These are phyloP conservation scores for Ostrea denselamellosa DNA, from an alignment of 1,140 invertebrate species.

Conservation along the genomic window DNA sequence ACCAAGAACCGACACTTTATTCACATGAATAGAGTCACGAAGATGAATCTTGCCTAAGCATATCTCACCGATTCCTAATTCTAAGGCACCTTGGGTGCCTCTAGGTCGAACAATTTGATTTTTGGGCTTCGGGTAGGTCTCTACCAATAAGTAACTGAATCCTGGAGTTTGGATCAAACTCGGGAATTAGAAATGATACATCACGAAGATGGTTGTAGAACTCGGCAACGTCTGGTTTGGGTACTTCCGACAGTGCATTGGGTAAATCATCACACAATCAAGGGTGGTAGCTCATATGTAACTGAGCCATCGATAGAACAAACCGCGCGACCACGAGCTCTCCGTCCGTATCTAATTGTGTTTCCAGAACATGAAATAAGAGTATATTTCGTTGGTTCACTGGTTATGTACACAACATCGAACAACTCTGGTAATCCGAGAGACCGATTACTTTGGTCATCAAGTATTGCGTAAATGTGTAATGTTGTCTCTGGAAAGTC, in stretches of 20 bases:
- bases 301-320: conserved; percentile 17
- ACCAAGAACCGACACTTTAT: conserved; percentile 51
- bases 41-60: conserved; percentile 55
- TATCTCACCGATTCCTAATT: conserved; percentile 52
- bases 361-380: conserved; percentile 48
- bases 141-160: conserved; percentile 56
- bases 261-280: conserved; percentile 51
- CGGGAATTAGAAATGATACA: conserved; percentile 45
- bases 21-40: conserved; percentile 9
- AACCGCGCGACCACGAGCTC: neutral
- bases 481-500: neutral
- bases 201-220: conserved; percentile 37
- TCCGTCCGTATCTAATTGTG: conserved; percentile 25
- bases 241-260: conserved; percentile 51
- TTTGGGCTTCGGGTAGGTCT: conserved; percentile 57
- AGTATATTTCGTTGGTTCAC: conserved; percentile 39
- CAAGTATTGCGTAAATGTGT: neutral
- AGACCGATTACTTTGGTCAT: neutral
- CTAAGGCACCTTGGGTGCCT: conserved; percentile 54
- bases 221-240: conserved; percentile 43
- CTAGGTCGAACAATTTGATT: conserved; percentile 47
- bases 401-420: neutral
- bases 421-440: neutral
- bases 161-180: conserved; percentile 36
- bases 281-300: neutral